Conservation (phyloP, 2,888 invertebrate genomes). For the Augiades crinisus region DNA sequence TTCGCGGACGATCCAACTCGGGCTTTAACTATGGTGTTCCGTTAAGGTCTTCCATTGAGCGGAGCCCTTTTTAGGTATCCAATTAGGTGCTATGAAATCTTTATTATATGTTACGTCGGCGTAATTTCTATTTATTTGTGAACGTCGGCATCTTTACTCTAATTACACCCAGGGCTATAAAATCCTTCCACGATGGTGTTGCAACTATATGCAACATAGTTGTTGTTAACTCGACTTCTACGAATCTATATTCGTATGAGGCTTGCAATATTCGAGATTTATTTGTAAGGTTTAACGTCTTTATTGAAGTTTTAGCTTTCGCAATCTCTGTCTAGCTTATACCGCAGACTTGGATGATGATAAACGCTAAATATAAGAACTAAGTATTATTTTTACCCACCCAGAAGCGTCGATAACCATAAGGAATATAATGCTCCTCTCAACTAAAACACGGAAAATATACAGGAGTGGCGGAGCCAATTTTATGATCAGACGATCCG, state of each 20-base stretch:
- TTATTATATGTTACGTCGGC: constrained; percentile 42
- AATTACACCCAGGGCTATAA: constrained; percentile 60
- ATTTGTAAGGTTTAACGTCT: not conserved
- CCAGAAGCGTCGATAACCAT: too few relatives aligned
- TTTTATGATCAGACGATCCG: too few relatives aligned
- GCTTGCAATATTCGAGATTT: not conserved
- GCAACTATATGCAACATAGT: constrained; percentile 60
- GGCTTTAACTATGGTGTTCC: constrained; percentile 15
- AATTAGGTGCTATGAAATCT: constrained; percentile 61
- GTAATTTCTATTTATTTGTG: constrained; percentile 51
- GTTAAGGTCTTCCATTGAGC: constrained; percentile 14
- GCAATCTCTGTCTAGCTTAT: too few relatives aligned
- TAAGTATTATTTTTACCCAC: too few relatives aligned
- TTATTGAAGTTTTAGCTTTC: not conserved
- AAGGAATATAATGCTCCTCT: too few relatives aligned
- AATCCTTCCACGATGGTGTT: constrained; percentile 41
- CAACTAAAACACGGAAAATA: too few relatives aligned
- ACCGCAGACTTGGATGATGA: too few relatives aligned
- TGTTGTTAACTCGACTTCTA: constrained; percentile 27
- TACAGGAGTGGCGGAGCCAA: too few relatives aligned
- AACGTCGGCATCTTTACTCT: constrained; percentile 58
- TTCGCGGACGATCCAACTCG: not conserved
- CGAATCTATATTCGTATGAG: too few relatives aligned
- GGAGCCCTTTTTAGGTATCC: constrained; percentile 35
- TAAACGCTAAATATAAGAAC: too few relatives aligned